Base-by-base conservation (phyloP, 2,888 invertebrate genomes). In the Hypercompe scribonia region DNA sequence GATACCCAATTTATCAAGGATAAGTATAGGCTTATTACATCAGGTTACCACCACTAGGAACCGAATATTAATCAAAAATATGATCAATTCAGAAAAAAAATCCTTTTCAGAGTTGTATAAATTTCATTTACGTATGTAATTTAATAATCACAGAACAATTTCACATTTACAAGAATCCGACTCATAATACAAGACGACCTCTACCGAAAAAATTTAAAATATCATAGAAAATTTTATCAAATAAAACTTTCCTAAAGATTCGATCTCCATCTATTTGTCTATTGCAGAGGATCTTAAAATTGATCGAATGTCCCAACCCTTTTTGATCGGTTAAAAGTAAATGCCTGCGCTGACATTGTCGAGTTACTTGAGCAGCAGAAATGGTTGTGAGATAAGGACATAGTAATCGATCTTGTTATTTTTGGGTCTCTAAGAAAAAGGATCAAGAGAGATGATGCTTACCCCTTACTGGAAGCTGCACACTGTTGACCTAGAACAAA, bases 381-480 rank as follows among this genome's bases (percentile, higher is more conserved):
- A 71, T 74, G 71, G 65, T 33, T 58, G 58, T 68, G n/a, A 64
- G 83, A 84, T 84, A 84, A 83, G 75, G 79, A 69, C 68, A 69
- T 65, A 70, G 77, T 68, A 80, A 84, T 83, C 73, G 75, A 84
- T 74, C 75, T 67, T 76, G 75, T 77, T 82, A 84, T 82, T 82
- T 80, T 81, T 71, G 79, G 81, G 68, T 50, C n/a, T 33, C 65
- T 65, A 67, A 75, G 73, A 74, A 82, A 74, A 83, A 69, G 70
- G 70, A 75, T 64, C 64, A 73, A 68, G 68, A 42, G 68, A 75
- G 73, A 50, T 74, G 72, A 50, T 65, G 63, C 82, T 84, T 76
- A 83, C 82, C 81, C 70, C 50, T 70, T 24, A 61, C 39, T 54
- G 61, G 68, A 72, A 65, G 34, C 71, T 65, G 34, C 50, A 24